Evolutionary conservation across 2,113 vertebrate genomes (phyloP).

Genomic region (Nannospalax galili): DNA sequence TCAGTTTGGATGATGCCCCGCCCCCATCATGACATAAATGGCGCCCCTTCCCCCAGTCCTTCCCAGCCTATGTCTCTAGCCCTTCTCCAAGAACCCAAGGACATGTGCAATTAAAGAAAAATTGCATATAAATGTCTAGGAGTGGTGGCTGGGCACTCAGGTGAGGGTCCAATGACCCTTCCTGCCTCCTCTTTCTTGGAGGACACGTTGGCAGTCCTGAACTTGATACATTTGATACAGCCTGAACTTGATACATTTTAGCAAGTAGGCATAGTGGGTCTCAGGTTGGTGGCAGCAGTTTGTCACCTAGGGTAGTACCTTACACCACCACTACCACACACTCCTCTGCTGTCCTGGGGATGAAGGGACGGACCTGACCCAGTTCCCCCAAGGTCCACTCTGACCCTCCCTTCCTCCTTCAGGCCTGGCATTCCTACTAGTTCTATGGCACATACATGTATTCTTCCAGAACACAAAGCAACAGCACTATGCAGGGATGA

Average conservation of each 20-base stretch:
- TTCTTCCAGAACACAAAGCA: background rate
- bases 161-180: background rate
- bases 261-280: background rate
- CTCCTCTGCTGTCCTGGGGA: background rate
- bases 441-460: background rate
- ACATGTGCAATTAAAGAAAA: background rate
- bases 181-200: background rate
- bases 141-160: background rate
- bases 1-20: background rate
- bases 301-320: too few species aligned
- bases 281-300: too few species aligned
- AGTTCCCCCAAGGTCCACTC: background rate
- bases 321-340: background rate
- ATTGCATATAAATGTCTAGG: background rate
- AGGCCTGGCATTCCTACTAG: background rate
- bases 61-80: background rate
- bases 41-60: background rate
- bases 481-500: too few species aligned
- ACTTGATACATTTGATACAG: background rate
- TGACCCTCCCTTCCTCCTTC: background rate
- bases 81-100: background rate
- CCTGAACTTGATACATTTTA: background rate
- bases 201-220: background rate
- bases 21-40: background rate
- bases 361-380: background rate